These are phyloP conservation scores for Microtus oregoni DNA, from an alignment of 2,113 vertebrate genomes.

Conservation along the genomic window DNA sequence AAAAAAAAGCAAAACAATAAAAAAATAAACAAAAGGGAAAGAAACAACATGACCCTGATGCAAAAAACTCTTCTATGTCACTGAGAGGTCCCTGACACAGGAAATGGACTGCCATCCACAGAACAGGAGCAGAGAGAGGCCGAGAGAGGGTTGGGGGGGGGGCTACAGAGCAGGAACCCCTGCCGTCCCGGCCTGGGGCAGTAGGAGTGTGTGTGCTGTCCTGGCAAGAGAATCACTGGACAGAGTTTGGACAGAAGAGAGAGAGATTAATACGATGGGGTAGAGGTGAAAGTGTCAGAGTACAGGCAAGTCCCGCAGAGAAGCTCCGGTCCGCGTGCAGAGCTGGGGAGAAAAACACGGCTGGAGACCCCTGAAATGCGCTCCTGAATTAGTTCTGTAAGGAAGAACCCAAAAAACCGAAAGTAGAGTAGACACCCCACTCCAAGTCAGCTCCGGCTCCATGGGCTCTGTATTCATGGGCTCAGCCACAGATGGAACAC, in stretches of 20 bases:
- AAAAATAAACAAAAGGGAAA: background rate
- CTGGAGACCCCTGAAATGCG: background rate
- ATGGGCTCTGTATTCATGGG: background rate
- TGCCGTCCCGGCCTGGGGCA: background rate
- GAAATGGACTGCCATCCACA: background rate
- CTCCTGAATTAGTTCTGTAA: background rate
- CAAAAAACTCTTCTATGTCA: background rate
- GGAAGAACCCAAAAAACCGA: background rate
- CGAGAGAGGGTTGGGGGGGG: background rate
- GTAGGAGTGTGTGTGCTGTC: background rate
- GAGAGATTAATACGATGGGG: background rate
- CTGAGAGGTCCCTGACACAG: background rate
- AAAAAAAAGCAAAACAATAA: background rate
- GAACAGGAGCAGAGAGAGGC: background rate
- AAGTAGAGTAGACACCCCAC: accelerated
- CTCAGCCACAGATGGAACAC: background rate
- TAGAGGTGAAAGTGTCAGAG: background rate
- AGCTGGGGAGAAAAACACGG: background rate
- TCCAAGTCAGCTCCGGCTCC: background rate
- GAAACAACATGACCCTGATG: background rate
- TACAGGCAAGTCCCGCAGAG: background rate
- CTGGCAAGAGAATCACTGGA: background rate
- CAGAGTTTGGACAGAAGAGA: background rate
- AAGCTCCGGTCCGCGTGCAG: background rate
- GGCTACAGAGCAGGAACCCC: background rate